Evolutionary conservation across 2,888 invertebrate genomes (phyloP).

Genomic region (Leucozona laternaria): DNA sequence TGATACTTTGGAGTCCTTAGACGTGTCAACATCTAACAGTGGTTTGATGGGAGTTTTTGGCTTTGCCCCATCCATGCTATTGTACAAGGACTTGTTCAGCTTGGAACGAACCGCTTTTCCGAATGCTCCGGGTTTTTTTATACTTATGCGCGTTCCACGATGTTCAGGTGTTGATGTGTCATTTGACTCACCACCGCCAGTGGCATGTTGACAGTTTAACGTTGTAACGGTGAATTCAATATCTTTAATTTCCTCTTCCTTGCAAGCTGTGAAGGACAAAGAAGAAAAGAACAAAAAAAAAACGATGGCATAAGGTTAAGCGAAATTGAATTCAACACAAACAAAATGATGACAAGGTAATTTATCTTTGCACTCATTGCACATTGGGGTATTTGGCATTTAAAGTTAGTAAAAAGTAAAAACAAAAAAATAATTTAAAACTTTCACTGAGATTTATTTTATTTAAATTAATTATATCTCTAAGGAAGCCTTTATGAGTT

Average conservation of each 20-base stretch:
- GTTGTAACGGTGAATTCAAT: slow-evolving; percentile 95
- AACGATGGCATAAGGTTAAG: slow-evolving; percentile 27
- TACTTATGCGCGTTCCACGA: slow-evolving; percentile 83
- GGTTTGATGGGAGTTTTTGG: slow-evolving; percentile 81
- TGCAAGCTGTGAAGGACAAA: slow-evolving; percentile 85
- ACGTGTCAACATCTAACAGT: slow-evolving; percentile 80
- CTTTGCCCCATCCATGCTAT: slow-evolving; percentile 83
- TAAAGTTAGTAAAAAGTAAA: neutral
- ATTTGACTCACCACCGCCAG: slow-evolving; percentile 80
- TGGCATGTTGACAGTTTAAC: slow-evolving; percentile 88
- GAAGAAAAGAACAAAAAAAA: slow-evolving; percentile 4
- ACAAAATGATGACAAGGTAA: neutral
- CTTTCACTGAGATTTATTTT: too few relatives aligned
- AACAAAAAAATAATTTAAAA: neutral
- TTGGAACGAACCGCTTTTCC: slow-evolving; percentile 85
- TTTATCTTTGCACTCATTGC: neutral
- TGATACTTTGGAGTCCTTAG: slow-evolving; percentile 53
- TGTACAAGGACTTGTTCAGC: slow-evolving; percentile 85
- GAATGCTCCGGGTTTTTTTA: slow-evolving; percentile 85
- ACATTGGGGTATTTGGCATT: neutral
- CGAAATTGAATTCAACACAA: slow-evolving; percentile 28
- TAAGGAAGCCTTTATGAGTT: too few relatives aligned
- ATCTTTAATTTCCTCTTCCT: slow-evolving; percentile 92
- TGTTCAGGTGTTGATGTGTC: slow-evolving; percentile 84
- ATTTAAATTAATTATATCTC: too few relatives aligned